Evolutionary conservation across 2,113 vertebrate genomes (phyloP), one percentile per base, ranked within the genome.

Genomic region (Monopterus albus): DNA sequence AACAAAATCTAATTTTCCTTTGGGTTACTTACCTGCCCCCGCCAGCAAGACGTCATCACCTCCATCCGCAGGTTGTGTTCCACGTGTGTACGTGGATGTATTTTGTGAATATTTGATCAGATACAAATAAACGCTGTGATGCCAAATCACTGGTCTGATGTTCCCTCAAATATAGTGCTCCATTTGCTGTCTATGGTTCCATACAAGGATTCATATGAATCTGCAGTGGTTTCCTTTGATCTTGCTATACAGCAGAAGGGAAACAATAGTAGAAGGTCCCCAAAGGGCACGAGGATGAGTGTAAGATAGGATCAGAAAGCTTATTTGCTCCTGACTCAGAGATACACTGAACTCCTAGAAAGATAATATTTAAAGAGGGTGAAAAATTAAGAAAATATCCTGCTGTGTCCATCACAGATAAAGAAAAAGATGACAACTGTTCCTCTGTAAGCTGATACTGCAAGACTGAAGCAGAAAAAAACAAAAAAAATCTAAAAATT

Each of bases 11-110:
- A n/a, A 13, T 57, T 42, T 38, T 23, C 18, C 26, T 53, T 31
- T 2, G 4, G 23, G 36, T 49, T 2, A 2, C 90, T 83, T 88
- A 93, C 93, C 92, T 92, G 92, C 40, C 90, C 85, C 61, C 86
- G 89, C 93, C 93, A 94, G 65, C 93, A 94, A 25, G 92, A 89
- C 1, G 92, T 91, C 92, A 93, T 93, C 83, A 92, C 79, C 62
- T 91, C 89, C 89, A 89, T 91, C 72, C 61, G 70, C 77, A 78
- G 78, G 71, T 72, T 28, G 51, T 25, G 50, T 31, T 67, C 40
- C 64, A 56, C 20, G 70, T 53, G 57, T 49, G 45, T 17, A 0
- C 14, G 51, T 15, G 25, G 12, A 13, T 42, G 5, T 18, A 23
- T 47, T 49, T 46, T 57, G 71, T n/a, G 38, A 65, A 42, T 70